Base-by-base conservation (phyloP, 1,140 invertebrate species). In the Maconellicoccus hirsutus region DNA sequence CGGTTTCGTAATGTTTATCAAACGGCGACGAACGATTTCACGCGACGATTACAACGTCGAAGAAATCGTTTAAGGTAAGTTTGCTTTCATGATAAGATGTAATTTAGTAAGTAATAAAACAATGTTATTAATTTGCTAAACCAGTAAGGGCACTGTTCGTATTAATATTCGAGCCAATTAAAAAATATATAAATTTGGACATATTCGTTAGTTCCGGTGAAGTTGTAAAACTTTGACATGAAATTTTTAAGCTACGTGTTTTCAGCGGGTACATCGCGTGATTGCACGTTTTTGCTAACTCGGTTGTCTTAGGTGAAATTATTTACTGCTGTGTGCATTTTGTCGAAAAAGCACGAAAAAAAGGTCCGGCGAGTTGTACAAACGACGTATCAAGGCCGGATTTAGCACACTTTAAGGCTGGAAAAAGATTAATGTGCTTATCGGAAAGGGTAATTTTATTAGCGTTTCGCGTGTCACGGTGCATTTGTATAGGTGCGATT, bases 211-310 rank as follows among this genome's bases (percentile, higher is more conserved):
- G 42, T 52, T 52, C 42, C 42, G 42, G 10, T 52, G n/a, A 19
- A 52, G 42, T 52, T 52, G 42, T 52, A 52, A 14, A 52, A 52
- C 42, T 52, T 52, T 52, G 42, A 52, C 42, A 52, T 52, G 42
- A 16, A 52, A 52, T 52, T 52, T 52, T 4, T 52, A 8, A 52
- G 3, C 42, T 33, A 3, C 29, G 29, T 33, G 29, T 33, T 33
- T 33, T 33, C 29, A 12, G 42, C 3, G n/a, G n/a, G n/a, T n/a
- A n/a, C n/a, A n/a, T 52, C n/a, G 42, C 42, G 42, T 52, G 42
- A 16, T 52, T 16, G 12, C 10, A 14, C 12, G 42, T 16, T 16
- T 52, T 19, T 2, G 6, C 42, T 19, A 16, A 52, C 2, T 52
- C n/a, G 29, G n/a, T 16, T 52, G 6, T 8, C n/a, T 3, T 52